Evolutionary conservation across 2,797 vertebrate species (phyloP), one percentile per base, ranked within the genome.

Genomic region (Danio kyathit): DNA sequence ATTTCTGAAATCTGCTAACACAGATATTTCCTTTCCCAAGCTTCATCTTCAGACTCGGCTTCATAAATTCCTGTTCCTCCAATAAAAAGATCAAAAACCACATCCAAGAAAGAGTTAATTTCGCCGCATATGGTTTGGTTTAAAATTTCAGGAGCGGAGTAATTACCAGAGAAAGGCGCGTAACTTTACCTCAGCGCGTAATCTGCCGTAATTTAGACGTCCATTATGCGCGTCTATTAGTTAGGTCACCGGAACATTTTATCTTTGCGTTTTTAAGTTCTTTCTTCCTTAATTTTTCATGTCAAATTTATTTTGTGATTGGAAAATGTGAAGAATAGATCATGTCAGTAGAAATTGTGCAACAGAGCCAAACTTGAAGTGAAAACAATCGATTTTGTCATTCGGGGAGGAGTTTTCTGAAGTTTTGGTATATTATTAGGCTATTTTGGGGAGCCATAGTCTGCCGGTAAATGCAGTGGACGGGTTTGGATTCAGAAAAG

Each of bases 61-160:
- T 44, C 51, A 54, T 64, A 79, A 64, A 77, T 77, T 78, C 52
- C 61, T 19, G 13, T 40, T 71, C 13, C 3, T 44, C 29, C 65
- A 84, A 85, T 85, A 84, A 83, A 83, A 79, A 84, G 83, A 84
- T 84, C 85, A 83, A 81, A 84, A 75, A 72, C 77, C 83, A 84
- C 77, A 84, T 84, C 52, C 81, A 72, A 80, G 69, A 82, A 78
- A 43, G 57, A 84, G 79, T 70, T 83, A 17, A 83, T 83, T 83
- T 83, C 60, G 43, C 48, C 43, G 52, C 84, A 87, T 88, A 69
- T 88, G 83, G 87, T 86, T 88, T 83, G 85, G 79, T 78, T 86
- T 85, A 83, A 43, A 65, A 65, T 63, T 57, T 52, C 79, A 72
- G 73, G 69, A 86, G 83, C 67, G 5, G 29, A 82, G 83, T 81